Conservation (phyloP, 92 coral and sea anemone genomes). For the Porites divaricata region DNA sequence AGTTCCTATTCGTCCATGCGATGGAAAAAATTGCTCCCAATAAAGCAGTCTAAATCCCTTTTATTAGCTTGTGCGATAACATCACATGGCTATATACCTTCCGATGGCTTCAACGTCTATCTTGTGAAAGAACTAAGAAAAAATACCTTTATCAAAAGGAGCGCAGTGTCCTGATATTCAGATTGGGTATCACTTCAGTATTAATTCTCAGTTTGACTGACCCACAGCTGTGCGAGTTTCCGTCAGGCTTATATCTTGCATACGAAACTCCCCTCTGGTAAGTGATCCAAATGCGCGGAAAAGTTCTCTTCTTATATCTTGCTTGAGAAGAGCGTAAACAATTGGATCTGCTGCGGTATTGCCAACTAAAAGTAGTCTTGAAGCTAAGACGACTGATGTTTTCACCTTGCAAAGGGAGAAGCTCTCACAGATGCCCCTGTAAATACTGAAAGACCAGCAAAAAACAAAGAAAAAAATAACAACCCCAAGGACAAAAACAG, state of each 20-base stretch:
- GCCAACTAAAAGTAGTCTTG: constrained; percentile 55
- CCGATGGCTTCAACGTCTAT: background rate
- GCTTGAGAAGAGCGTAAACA: constrained; percentile 68
- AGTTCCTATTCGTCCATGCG: too few species aligned
- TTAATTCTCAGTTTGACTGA: background rate
- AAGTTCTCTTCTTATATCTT: constrained; percentile 64
- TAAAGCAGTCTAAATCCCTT: too few species aligned
- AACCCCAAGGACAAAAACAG: constrained; percentile 48
- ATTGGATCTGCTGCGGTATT: constrained; percentile 66
- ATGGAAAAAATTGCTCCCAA: too few species aligned
- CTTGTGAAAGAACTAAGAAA: background rate
- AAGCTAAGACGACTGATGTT: background rate
- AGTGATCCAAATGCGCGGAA: background rate
- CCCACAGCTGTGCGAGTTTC: constrained; percentile 16
- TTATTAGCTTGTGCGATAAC: too few species aligned
- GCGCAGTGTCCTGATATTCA: background rate
- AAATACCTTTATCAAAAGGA: background rate
- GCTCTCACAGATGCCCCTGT: constrained; percentile 48
- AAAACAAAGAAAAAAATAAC: constrained; percentile 62
- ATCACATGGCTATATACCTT: background rate
- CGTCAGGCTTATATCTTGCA: constrained; percentile 9
- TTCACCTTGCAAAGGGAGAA: constrained; percentile 39
- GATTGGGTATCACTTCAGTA: background rate
- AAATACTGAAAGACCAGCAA: constrained; percentile 58
- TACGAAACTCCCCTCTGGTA: background rate